These are phyloP conservation scores for Agelas oroides DNA, from an alignment of 37 sponge, comb jelly and placozoan genomes.

Conservation along the genomic window DNA sequence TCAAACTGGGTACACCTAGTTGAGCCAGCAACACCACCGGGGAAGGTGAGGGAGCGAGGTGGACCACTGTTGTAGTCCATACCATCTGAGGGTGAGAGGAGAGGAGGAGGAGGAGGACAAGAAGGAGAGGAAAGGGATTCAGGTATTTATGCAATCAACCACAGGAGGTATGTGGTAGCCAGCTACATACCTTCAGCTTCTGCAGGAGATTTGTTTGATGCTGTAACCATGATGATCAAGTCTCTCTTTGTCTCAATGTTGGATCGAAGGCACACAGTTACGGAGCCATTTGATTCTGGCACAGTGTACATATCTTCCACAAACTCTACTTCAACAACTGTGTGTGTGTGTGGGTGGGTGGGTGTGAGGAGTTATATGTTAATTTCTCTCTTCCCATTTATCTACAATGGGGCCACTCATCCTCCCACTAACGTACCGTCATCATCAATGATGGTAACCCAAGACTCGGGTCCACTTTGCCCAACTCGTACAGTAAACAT, in stretches of 20 bases:
- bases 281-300: not conserved
- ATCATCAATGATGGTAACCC: not conserved
- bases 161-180: too few relatives aligned
- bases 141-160: not conserved
- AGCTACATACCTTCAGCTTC: not conserved
- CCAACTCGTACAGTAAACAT: conserved; percentile 2
- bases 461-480: not conserved
- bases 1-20: not conserved
- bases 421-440: too few relatives aligned
- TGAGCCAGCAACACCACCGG: not conserved
- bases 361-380: not conserved
- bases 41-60: not conserved
- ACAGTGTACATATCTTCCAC: not conserved
- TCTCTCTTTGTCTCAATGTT: not conserved
- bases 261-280: not conserved
- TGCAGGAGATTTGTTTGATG: too few relatives aligned
- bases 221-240: too few relatives aligned
- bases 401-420: too few relatives aligned
- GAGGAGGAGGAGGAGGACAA: not conserved
- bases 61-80: not conserved
- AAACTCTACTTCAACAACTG: too few relatives aligned
- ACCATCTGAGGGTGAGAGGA: not conserved
- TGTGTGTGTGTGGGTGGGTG: not conserved
- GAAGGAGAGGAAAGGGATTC: not conserved
- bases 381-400: not conserved